A percentile compares a stretch with the other conserved stretches of the same genome.
Evolutionary conservation across 2,113 vertebrate genomes (phyloP).

Genomic region (Neodon shergylaensis): DNA sequence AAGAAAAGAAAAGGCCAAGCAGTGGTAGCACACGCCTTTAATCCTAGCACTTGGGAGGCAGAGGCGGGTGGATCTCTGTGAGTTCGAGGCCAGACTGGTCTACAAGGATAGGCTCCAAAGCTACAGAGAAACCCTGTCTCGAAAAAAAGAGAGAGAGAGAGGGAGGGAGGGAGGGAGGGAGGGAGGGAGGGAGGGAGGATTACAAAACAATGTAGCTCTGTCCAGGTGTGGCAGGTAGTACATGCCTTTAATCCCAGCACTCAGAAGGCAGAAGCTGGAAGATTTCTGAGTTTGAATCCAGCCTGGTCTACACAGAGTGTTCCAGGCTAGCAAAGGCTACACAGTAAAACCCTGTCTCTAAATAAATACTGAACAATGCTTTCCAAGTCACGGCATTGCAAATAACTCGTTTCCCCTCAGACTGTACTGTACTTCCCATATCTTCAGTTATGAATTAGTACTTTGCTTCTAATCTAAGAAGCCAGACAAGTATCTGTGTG

Average conservation of each 20-base stretch:
- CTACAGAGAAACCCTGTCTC: too few relatives aligned
- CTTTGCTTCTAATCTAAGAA: slow-evolving; percentile 32
- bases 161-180: too few relatives aligned
- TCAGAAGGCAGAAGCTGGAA: neutral
- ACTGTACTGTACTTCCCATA: slow-evolving; percentile 6
- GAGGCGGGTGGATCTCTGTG: too few relatives aligned
- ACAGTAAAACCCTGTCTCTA: neutral
- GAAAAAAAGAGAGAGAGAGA: too few relatives aligned
- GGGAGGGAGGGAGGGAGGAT: neutral
- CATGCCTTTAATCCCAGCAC: neutral
- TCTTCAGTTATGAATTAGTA: slow-evolving; percentile 39
- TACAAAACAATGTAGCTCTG: slow-evolving; percentile 12
- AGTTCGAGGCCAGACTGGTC: too few relatives aligned
- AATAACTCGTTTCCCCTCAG: neutral
- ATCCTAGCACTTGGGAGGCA: too few relatives aligned
- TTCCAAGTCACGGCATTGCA: neutral
- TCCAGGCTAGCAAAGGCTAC: neutral
- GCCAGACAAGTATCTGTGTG: neutral
- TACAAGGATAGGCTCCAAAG: too few relatives aligned
- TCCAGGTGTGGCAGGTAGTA: neutral
- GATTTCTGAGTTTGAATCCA: neutral
- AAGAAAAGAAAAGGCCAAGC: too few relatives aligned
- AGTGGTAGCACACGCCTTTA: too few relatives aligned
- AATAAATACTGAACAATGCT: slow-evolving; percentile 12
- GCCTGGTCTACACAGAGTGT: neutral